Conservation (phyloP, 1,140 invertebrate species). For the Heterodera schachtii region DNA sequence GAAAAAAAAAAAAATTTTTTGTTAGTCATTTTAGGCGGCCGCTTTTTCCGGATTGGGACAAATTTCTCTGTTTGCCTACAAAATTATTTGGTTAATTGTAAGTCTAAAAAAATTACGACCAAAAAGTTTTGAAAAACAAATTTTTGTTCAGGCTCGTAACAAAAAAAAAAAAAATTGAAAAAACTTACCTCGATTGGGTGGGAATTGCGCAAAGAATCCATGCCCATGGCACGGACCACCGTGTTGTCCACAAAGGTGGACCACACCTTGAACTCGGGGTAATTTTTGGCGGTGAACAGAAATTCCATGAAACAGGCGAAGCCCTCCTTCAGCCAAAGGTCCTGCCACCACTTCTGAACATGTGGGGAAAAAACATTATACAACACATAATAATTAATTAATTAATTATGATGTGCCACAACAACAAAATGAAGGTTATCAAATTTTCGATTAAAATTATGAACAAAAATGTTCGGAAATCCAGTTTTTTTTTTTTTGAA, state of each 20-base stretch:
- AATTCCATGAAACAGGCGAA: slow-evolving; percentile 68
- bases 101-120: too few species aligned
- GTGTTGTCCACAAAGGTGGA: slow-evolving; percentile 74
- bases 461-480: too few species aligned
- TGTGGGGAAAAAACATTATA: too few species aligned
- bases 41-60: too few species aligned
- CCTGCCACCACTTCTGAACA: slow-evolving; percentile 69
- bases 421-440: too few species aligned
- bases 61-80: too few species aligned
- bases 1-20: too few species aligned
- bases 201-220: slow-evolving; percentile 44
- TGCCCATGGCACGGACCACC: slow-evolving; percentile 29
- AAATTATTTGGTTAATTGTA: too few species aligned
- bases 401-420: not conserved
- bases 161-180: not conserved
- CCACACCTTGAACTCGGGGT: slow-evolving; percentile 70
- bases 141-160: not conserved
- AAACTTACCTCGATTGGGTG: slow-evolving; percentile 52
- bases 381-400: too few species aligned
- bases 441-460: too few species aligned
- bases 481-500: too few species aligned
- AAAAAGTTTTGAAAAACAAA: not conserved
- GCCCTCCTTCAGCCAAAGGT: slow-evolving; percentile 68
- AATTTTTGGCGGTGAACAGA: slow-evolving; percentile 68
- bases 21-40: too few species aligned